phyloP scores from a whole-genome alignment of 2,888 invertebrate genomes.

The Drosophila meridiana region DNA sequence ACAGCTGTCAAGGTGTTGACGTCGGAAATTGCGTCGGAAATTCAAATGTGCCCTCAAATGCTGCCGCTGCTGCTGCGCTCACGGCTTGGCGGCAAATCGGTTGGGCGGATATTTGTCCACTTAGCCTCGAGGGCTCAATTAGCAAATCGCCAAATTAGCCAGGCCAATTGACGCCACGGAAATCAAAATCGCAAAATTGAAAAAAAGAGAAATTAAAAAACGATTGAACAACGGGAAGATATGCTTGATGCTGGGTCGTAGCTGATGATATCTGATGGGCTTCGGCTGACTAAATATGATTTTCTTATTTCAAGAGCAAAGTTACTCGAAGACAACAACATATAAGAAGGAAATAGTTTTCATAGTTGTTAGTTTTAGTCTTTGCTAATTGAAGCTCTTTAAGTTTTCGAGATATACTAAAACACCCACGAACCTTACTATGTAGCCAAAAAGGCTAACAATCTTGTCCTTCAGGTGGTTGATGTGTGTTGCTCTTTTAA shows the following conservation, averaged over 20 bases:
- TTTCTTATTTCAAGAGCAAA: background rate
- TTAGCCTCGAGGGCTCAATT: slow-evolving; percentile 48
- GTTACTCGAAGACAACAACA: background rate
- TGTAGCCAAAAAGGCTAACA: too few relatives aligned
- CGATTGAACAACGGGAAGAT: background rate
- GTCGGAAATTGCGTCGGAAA: slow-evolving; percentile 79
- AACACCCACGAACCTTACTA: too few relatives aligned
- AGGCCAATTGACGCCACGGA: slow-evolving; percentile 56
- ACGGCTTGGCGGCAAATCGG: background rate
- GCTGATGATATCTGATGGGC: background rate
- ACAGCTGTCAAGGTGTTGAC: slow-evolving; percentile 80
- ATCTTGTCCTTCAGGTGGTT: background rate
- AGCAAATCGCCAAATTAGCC: slow-evolving; percentile 59
- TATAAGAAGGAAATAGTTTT: too few relatives aligned
- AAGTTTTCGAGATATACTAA: background rate
- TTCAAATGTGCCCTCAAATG: slow-evolving; percentile 66
- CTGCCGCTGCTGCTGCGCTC: slow-evolving; percentile 13
- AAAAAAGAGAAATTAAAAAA: background rate
- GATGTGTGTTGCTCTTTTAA: background rate
- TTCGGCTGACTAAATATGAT: background rate
- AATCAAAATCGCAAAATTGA: slow-evolving; percentile 53
- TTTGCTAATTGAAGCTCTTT: background rate
- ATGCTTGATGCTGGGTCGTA: background rate
- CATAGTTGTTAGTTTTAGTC: too few relatives aligned
- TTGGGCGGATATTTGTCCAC: slow-evolving; percentile 57